Conservation (phyloP, 2,888 invertebrate species). For the Coleophora flavipennella region DNA sequence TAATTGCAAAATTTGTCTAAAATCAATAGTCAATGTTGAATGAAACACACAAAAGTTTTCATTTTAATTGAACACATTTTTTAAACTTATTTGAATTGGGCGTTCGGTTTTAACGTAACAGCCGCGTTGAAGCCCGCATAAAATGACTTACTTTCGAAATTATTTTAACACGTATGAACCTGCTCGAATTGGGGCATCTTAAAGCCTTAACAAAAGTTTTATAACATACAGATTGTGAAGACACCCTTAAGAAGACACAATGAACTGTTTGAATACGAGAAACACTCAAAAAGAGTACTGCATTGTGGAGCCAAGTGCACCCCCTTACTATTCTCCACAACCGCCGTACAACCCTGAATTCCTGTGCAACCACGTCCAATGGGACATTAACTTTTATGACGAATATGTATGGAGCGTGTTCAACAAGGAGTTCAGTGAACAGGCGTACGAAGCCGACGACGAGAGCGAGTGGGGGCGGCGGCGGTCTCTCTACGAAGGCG, state of each 20-base stretch:
- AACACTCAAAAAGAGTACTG: conserved; percentile 24
- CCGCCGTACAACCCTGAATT: conserved; percentile 59
- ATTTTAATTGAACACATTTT: too few species aligned
- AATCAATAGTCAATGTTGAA: too few species aligned
- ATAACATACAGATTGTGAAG: conserved; percentile 13
- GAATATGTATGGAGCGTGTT: conserved; percentile 24
- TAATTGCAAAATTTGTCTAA: too few species aligned
- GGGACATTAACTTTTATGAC: conserved; percentile 20
- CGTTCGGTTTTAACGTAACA: too few species aligned
- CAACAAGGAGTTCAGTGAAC: conserved; percentile 28
- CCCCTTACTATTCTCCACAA: conserved; percentile 45
- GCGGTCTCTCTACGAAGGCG: conserved; percentile 61
- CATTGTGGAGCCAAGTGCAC: conserved; percentile 37
- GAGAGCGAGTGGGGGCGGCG: conserved; percentile 35
- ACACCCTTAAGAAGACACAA: conserved; percentile 20
- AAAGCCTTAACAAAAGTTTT: too few species aligned
- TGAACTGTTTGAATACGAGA: conserved; percentile 53
- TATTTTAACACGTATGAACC: too few species aligned
- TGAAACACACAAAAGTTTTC: too few species aligned
- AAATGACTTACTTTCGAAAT: too few species aligned
- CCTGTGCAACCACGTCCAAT: conserved; percentile 30
- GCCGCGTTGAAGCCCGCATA: too few species aligned
- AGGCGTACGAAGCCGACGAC: conserved; percentile 30
- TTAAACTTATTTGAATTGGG: too few species aligned
- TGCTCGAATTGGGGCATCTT: too few species aligned